Evolutionary conservation across 2,797 vertebrate genomes (phyloP).

Genomic region (Bryconaethiops microstoma): DNA sequence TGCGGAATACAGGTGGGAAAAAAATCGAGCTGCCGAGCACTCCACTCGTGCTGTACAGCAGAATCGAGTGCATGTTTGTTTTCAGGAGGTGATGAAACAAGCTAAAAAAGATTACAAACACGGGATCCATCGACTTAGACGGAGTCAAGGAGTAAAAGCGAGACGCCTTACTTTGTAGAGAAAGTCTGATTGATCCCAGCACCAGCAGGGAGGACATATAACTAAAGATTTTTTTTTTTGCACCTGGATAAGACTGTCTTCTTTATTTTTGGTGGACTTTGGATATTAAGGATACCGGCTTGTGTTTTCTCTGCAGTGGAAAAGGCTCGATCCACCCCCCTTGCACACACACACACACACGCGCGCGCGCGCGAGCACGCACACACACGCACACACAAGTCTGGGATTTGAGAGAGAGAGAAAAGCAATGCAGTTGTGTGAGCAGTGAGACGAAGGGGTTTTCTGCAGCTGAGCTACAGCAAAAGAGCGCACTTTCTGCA

Average conservation of each 20-base stretch:
- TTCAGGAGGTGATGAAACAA: constrained; percentile 63
- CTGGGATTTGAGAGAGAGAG: constrained; percentile 73
- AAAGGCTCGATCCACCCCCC: constrained; percentile 63
- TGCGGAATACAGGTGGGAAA: neutral
- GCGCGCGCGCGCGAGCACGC: neutral
- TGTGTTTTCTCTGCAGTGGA: constrained; percentile 80
- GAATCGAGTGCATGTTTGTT: constrained; percentile 50
- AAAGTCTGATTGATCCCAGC: constrained; percentile 51
- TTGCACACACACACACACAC: neutral
- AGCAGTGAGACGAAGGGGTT: constrained; percentile 60
- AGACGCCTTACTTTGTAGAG: constrained; percentile 35
- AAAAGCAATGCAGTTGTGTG: constrained; percentile 71
- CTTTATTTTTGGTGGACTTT: constrained; percentile 37
- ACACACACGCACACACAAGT: constrained; percentile 52
- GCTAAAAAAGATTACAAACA: constrained; percentile 47
- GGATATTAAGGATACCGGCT: constrained; percentile 57
- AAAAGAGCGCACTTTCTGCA: constrained; percentile 30
- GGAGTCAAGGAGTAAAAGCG: constrained; percentile 55
- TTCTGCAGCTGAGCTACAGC: constrained; percentile 61
- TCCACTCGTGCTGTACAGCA: constrained; percentile 13
- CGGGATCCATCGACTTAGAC: constrained; percentile 74
- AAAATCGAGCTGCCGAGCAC: neutral
- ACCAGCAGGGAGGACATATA: constrained; percentile 40
- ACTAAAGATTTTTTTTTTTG: constrained; percentile 3
- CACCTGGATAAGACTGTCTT: constrained; percentile 15